Evolutionary conservation across 2,113 vertebrate genomes (phyloP).

Genomic region (Misgurnus mizolepis): DNA sequence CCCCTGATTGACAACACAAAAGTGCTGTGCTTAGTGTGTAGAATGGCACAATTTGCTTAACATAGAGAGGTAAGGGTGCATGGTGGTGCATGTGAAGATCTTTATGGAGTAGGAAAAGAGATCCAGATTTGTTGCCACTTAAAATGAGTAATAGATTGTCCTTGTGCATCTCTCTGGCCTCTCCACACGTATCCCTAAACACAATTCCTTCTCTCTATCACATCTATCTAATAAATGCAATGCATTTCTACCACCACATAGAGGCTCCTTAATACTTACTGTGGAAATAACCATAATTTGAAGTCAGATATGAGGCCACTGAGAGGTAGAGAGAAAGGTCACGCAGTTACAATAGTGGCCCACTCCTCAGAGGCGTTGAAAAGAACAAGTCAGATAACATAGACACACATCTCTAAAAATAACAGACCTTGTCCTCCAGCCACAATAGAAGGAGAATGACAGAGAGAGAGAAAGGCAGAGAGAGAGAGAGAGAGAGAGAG

Average conservation of each 20-base stretch:
- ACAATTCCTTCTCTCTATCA: slow-evolving; percentile 29
- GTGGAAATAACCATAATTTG: slow-evolving; percentile 16
- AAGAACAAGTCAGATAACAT: slow-evolving; percentile 79
- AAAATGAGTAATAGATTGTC: slow-evolving; percentile 65
- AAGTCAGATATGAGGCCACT: slow-evolving; percentile 18
- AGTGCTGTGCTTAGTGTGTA: slow-evolving; percentile 51
- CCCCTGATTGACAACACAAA: slow-evolving; percentile 61
- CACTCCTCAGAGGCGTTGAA: slow-evolving; percentile 74
- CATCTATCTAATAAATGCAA: background rate
- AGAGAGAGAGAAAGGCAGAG: slow-evolving; percentile 35
- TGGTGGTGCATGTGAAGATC: slow-evolving; percentile 59
- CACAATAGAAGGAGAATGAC: slow-evolving; percentile 56
- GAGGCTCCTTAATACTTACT: too few species aligned
- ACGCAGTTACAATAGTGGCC: slow-evolving; percentile 67
- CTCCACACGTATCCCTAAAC: slow-evolving; percentile 58
- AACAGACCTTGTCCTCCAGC: slow-evolving; percentile 64
- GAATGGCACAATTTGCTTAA: slow-evolving; percentile 72
- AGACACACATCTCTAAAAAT: slow-evolving; percentile 75
- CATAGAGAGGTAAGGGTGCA: slow-evolving; percentile 54
- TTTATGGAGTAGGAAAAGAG: slow-evolving; percentile 55
- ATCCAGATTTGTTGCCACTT: slow-evolving; percentile 68
- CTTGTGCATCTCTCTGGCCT: slow-evolving; percentile 67
- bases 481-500: background rate
- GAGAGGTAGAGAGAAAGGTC: slow-evolving; percentile 72
- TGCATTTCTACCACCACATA: background rate